A percentile compares a stretch with the other conserved stretches of the same genome.
phyloP scores from a whole-genome alignment of 2,888 invertebrate species.

The Ferdinandea cuprea region DNA sequence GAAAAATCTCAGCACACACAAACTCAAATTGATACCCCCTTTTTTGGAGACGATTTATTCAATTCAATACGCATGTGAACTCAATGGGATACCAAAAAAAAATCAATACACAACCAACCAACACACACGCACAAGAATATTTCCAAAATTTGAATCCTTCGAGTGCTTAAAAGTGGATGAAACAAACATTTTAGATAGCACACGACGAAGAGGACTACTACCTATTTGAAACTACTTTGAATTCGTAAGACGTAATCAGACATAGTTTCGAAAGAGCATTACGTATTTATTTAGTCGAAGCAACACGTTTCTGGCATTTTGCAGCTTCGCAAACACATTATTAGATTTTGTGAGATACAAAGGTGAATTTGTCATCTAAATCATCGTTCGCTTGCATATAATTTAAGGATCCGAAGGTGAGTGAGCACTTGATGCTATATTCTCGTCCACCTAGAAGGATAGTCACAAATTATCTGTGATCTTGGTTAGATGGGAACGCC shows the following conservation, averaged over 20 bases:
- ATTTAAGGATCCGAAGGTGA: too few relatives aligned
- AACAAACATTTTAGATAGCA: slow-evolving; percentile 26
- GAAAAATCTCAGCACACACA: not conserved
- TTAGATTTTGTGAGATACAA: slow-evolving; percentile 62
- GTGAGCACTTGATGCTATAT: too few relatives aligned
- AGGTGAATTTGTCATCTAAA: slow-evolving; percentile 61
- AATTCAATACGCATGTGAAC: slow-evolving; percentile 57
- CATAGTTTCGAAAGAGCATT: slow-evolving; percentile 59
- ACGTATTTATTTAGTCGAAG: slow-evolving; percentile 63
- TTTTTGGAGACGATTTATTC: slow-evolving; percentile 41
- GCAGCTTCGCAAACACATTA: slow-evolving; percentile 68
- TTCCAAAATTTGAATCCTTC: slow-evolving; percentile 13
- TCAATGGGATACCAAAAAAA: slow-evolving; percentile 49
- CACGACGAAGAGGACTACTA: slow-evolving; percentile 35
- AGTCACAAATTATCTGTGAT: slow-evolving; percentile 25
- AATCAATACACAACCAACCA: slow-evolving; percentile 54
- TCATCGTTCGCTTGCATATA: too few relatives aligned
- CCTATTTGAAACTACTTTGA: slow-evolving; percentile 66
- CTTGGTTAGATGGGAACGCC: slow-evolving; percentile 20
- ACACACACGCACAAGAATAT: not conserved
- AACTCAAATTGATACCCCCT: too few relatives aligned
- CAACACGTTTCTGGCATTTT: too few relatives aligned
- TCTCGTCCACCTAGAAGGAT: not conserved
- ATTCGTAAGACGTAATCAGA: too few relatives aligned
- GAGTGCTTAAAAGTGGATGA: slow-evolving; percentile 16